A percentile compares a stretch with the other conserved stretches of the same genome.
phyloP scores from a whole-genome alignment of 2,113 vertebrate genomes.

The Bothrops jararaca region DNA sequence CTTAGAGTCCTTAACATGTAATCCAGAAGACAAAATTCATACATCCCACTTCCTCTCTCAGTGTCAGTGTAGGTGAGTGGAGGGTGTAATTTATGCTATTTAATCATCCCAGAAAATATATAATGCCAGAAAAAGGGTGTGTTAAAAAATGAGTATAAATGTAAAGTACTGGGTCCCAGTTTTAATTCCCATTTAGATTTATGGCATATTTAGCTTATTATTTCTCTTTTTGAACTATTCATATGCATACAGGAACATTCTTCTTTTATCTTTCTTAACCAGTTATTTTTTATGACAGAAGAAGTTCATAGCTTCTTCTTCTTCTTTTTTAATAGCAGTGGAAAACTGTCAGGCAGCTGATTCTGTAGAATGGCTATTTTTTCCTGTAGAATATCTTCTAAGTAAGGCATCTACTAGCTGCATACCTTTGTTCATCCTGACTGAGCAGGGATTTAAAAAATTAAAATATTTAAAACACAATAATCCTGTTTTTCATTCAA shows the following conservation, averaged over 20 bases:
- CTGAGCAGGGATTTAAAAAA: background rate
- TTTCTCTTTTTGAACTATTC: slow-evolving; percentile 21
- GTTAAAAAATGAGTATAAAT: slow-evolving; percentile 18
- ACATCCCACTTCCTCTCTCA: background rate
- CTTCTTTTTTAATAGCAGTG: background rate
- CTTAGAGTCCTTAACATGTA: background rate
- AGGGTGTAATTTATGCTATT: background rate
- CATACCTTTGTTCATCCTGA: background rate
- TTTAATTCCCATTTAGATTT: slow-evolving; percentile 24
- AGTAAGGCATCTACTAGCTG: background rate
- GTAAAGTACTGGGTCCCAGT: slow-evolving; percentile 14
- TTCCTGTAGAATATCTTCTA: background rate
- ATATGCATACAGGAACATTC: background rate
- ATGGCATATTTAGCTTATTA: slow-evolving; percentile 18
- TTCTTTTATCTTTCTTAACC: accelerated
- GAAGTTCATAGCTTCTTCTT: background rate
- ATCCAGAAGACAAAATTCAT: background rate
- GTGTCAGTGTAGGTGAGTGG: background rate
- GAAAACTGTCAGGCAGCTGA: background rate
- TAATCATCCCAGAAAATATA: slow-evolving; percentile 7
- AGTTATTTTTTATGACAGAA: background rate
- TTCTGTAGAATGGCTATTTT: background rate
- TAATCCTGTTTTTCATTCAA: background rate
- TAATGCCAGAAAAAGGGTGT: background rate
- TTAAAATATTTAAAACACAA: background rate